phyloP scores from a whole-genome alignment of 2,797 vertebrate genomes.

The Ispidina picta region DNA sequence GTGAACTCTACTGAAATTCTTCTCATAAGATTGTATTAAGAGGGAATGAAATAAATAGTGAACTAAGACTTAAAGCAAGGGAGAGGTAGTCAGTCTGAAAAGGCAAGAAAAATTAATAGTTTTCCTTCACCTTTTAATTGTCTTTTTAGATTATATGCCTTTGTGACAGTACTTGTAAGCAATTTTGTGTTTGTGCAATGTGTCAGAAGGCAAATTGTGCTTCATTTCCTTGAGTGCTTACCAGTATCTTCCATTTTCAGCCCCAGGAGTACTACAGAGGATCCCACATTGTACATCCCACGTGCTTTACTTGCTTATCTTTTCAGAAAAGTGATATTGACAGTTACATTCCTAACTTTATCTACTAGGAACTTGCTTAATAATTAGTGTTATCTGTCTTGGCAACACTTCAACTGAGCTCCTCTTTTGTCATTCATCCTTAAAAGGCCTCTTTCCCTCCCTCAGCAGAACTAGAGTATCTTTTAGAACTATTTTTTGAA shows the following conservation, averaged over 20 bases:
- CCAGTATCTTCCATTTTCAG: neutral
- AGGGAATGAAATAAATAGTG: neutral
- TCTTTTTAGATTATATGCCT: neutral
- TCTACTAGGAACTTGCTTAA: too few species aligned
- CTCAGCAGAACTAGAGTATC: too few species aligned
- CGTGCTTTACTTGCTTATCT: neutral
- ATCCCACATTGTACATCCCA: neutral
- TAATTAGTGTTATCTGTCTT: too few species aligned
- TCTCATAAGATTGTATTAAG: neutral
- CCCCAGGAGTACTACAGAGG: neutral
- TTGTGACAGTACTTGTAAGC: neutral
- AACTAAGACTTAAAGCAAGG: neutral
- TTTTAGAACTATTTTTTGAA: too few species aligned
- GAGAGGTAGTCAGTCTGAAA: neutral
- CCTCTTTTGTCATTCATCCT: too few species aligned
- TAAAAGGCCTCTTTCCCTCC: too few species aligned
- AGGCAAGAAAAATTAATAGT: neutral
- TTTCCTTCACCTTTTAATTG: neutral
- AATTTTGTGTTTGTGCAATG: neutral
- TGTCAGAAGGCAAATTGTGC: neutral
- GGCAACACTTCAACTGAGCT: too few species aligned
- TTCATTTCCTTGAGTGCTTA: slow-evolving; percentile 4
- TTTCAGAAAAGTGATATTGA: too few species aligned
- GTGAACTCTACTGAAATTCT: neutral
- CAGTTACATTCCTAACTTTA: too few species aligned